phyloP scores from a whole-genome alignment of 2,113 vertebrate genomes.

The Alces alces region DNA sequence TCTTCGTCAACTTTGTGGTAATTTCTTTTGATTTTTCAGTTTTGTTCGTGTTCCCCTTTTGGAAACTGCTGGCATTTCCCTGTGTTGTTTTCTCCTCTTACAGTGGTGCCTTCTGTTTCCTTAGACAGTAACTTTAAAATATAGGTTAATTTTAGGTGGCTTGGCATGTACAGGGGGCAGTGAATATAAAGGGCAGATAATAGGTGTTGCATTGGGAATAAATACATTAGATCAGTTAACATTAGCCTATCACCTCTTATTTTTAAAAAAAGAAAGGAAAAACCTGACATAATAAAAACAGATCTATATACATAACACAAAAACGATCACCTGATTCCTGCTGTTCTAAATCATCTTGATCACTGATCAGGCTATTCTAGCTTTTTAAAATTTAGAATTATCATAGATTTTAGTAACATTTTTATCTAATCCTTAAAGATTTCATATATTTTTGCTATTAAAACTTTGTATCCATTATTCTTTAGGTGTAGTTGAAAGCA shows the following conservation, averaged over 20 bases:
- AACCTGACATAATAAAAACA: not conserved
- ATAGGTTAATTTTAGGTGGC: not conserved
- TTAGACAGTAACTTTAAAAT: not conserved
- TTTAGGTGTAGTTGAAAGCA: not conserved
- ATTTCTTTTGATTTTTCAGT: not conserved
- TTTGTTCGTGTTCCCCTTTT: not conserved
- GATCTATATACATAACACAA: no score
- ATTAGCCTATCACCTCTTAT: not conserved
- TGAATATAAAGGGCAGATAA: not conserved
- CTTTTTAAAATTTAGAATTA: not conserved
- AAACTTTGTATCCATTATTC: not conserved
- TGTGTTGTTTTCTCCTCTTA: not conserved
- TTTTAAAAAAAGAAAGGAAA: not conserved
- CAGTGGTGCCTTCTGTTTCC: not conserved
- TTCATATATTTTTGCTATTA: not conserved
- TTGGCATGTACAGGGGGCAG: not conserved
- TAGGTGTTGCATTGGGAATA: not conserved
- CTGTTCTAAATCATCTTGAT: not conserved
- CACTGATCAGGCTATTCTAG: not conserved
- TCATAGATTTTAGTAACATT: not conserved
- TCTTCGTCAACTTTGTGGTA: not conserved
- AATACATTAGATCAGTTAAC: not conserved
- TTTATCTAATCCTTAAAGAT: not conserved
- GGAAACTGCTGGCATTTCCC: not conserved
- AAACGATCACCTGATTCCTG: not conserved